Conservation (phyloP, 2,113 vertebrate species). For the Thunnus thynnus region DNA sequence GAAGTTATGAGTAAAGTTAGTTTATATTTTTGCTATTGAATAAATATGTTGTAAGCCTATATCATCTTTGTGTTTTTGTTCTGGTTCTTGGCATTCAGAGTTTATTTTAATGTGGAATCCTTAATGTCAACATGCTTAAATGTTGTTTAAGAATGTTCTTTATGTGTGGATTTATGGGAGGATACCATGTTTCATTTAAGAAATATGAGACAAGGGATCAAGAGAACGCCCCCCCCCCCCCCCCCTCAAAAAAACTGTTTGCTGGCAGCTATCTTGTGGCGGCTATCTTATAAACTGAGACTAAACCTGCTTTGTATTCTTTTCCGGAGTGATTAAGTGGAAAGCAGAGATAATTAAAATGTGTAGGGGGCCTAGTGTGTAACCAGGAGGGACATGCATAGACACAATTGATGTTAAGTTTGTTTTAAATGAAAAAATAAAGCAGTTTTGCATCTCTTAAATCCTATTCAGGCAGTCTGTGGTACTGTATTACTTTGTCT, state of each 20-base stretch:
- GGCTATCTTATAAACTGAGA: background rate
- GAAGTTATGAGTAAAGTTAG: slow-evolving; percentile 24
- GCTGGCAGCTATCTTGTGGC: background rate
- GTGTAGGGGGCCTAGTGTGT: background rate
- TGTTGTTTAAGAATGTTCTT: too few relatives aligned
- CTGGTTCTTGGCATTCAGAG: background rate
- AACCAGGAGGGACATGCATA: background rate
- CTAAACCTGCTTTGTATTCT: slow-evolving; percentile 1
- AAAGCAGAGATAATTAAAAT: slow-evolving; percentile 4
- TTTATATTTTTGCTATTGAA: slow-evolving; percentile 55
- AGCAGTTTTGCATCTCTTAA: slow-evolving; percentile 15
- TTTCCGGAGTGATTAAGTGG: background rate
- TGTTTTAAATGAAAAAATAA: slow-evolving; percentile 21
- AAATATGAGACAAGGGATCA: background rate
- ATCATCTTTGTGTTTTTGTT: background rate
- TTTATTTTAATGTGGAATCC: background rate
- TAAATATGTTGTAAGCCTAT: slow-evolving; percentile 17
- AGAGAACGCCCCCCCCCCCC: background rate
- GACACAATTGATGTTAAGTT: slow-evolving; percentile 4
- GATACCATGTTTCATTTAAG: background rate
- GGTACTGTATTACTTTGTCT: background rate
- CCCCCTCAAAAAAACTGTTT: background rate
- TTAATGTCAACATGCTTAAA: background rate
- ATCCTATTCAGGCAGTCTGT: slow-evolving; percentile 9
- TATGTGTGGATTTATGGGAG: background rate